Conservation (phyloP, 2,797 vertebrate genomes). For the Neosilurus hyrtlii region DNA sequence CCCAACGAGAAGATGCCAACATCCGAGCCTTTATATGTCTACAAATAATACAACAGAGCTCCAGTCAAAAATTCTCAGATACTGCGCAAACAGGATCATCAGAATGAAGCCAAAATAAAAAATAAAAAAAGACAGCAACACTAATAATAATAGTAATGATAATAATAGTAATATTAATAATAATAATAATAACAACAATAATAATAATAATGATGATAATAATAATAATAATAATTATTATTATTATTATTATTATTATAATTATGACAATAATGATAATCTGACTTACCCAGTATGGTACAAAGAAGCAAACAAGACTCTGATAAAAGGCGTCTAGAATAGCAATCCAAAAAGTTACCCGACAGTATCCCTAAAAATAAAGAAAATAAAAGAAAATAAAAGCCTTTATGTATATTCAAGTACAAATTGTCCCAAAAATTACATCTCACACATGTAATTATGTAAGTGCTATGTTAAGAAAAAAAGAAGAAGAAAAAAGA, state of each 20-base stretch:
- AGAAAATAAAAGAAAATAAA: not conserved
- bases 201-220: too few species aligned
- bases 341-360: conserved; percentile 79
- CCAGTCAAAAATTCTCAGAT: not conserved
- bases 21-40: conserved; percentile 82
- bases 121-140: not conserved
- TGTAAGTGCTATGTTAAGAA: too few species aligned
- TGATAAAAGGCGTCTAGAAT: conserved; percentile 93
- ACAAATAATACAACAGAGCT: conserved; percentile 5
- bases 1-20: conserved; percentile 87
- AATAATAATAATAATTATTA: too few species aligned
- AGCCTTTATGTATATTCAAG: not conserved
- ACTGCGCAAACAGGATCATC: not conserved
- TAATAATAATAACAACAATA: too few species aligned
- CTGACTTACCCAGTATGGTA: conserved; percentile 85
- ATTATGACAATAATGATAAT: not conserved
- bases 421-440: not conserved
- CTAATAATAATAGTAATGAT: not conserved
- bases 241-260: too few species aligned
- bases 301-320: conserved; percentile 90
- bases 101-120: not conserved
- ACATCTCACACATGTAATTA: too few species aligned
- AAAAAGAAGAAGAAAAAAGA: too few species aligned
- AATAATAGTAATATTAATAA: too few species aligned
- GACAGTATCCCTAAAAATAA: conserved; percentile 80